Base-by-base conservation (phyloP, 1,140 invertebrate genomes). In the Probaryconus sp. region DNA sequence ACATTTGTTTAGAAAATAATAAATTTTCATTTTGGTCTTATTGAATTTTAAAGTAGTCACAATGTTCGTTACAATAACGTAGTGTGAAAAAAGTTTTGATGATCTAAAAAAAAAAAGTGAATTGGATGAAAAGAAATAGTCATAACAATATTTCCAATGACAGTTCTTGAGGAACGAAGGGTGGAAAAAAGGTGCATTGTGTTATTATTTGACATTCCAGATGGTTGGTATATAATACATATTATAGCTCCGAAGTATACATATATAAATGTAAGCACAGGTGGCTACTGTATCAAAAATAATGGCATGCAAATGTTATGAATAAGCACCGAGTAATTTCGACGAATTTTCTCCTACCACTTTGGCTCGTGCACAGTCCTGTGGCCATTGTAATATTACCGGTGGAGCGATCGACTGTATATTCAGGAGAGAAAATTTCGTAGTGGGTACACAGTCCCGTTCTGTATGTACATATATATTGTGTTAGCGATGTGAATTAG, bases 281-380 rank as follows among this genome's bases (percentile, higher is more conserved):
- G 61, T 70, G 35, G 76, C 35, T 50, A 37, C 63, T 76, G 42
- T 79, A 79, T 79, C 76, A 80, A 76, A 77, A 82, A 80, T 83
- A 84, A 85, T 85, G 73, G 73, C 79, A 81, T 83, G 82, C 79
- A 84, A 83, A 82, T 81, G 78, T 80, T 83, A 81, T 82, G 80
- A 83, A 84, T 83, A 82, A 83, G 82, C 80, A 84, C 82, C 56
- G 76, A 65, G 58, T 78, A 81, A 82, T 85, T 82, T 82, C 77
- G 74, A 77, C 70, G 77, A 84, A 81, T 84, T 81, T 78, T 78
- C 78, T 74, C 69, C 55, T 63, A 55, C 53, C 72, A 58, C 60
- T 43, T n/a, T 63, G 61, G 76, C 65, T 61, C 30, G 51, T 11
- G 10, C 13, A 31, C 24, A 4, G 38, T 56, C 55, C 53, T 28